Evolutionary conservation across 2,888 invertebrate genomes (phyloP), one percentile per base, ranked within the genome.

Genomic region (Drosophila subsilvestris): DNA sequence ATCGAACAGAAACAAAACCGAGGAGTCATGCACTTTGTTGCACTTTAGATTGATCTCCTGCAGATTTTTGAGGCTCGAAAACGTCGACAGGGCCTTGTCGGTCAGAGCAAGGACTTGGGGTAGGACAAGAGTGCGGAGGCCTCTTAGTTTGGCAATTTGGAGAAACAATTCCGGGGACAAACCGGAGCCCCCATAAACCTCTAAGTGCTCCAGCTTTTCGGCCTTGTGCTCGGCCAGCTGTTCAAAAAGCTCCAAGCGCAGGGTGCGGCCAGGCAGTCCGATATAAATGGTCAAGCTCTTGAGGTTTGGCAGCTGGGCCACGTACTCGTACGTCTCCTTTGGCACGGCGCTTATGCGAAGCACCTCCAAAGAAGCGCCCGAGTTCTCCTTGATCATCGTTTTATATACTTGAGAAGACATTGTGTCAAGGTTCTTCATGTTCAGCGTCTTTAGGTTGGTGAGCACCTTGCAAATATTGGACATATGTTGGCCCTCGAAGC

Each of bases 241-340:
- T 0, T 44, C 5, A 14, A 67, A 29, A 6, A 85, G 49, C 17
- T 71, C 47, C 0, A 5, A 1, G 8, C 69, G 58, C 7, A 73
- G 3, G 1, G 20, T 14, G 27, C 22, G 4, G 17, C 10, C 12
- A 0, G 7, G 20, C 3, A 14, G 1, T 0, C 9, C 7, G 37
- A 20, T 8, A 12, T 57, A 12, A 10, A 78, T 22, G 45, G 29
- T 18, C 3, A 83, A 47, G 2, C 65, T 51, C 57, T 74, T 86
- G 1, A 83, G 60, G 2, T 20, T 56, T 12, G 82, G 86, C 6
- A 83, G 18, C 47, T 53, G 54, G n/a, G 80, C 83, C 20, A 83
- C 45, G 7, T 59, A 12, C 32, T 78, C 73, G 25, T 74, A 75
- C 0, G 12, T 9, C 42, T 8, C 37, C 9, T 7, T 54, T 18